Evolutionary conservation across 1,140 invertebrate species (phyloP), one percentile per base, ranked within the genome.

Genomic region (Hyles vespertilio): DNA sequence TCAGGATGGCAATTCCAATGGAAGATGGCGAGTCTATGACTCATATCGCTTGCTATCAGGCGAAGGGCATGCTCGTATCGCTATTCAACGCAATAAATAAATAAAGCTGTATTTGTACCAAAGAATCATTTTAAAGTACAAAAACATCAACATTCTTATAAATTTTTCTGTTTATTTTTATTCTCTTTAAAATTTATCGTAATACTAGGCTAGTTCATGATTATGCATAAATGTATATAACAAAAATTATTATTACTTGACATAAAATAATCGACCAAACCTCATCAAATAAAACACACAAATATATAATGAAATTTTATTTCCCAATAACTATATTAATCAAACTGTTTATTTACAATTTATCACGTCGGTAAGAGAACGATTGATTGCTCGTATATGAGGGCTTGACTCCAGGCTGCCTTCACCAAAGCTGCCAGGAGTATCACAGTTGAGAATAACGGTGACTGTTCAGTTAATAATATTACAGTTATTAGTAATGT

Each of bases 311-410:
- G 69, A 72, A 78, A 75, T 80, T 84, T 81, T 82, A 84, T 84
- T 82, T 79, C 71, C 65, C 65, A 77, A 64, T 81, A 76, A 81
- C 80, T 82, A 83, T 84, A 65, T 63, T 57, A 53, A 50, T 52
- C 34, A 47, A 62, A 22, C 22, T 66, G 76, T 69, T 67, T 60
- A 49, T 59, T 48, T 67, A 67, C 61, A 59, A 73, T 63, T 61
- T 60, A 86, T 86, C 83, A 86, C 83, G 83, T 86, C 12, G 83
- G 81, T 61, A 86, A 69, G 55, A 79, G 22, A 60, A 82, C 72
- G 48, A 67, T 72, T 65, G 67, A 65, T 45, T 66, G 69, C 57
- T 76, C 68, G 11, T 63, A 65, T 47, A 54, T 44, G 54, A 60
- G 60, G 57, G 67, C 73, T 71, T 76, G 61, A 70, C 70, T 71